A percentile compares a stretch with the other conserved stretches of the same genome.
These are phyloP conservation scores for Tetrao urogallus DNA, from an alignment of 2,113 vertebrate species.

Conservation along the genomic window DNA sequence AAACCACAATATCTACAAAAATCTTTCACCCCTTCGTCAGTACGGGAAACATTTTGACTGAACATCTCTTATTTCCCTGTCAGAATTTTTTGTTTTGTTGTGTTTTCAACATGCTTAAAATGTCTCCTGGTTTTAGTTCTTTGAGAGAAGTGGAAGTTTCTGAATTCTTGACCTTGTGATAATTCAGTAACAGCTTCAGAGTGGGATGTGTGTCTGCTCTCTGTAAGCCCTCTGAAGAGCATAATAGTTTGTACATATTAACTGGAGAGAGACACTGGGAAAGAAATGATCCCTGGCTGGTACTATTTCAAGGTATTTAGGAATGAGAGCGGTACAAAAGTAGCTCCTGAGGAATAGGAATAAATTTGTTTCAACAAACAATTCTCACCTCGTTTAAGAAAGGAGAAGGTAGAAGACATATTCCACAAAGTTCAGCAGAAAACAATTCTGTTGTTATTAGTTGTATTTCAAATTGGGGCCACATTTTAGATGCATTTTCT, in stretches of 20 bases:
- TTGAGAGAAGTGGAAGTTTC: background rate
- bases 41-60: background rate
- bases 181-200: fast-evolving
- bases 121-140: background rate
- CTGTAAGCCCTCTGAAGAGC: background rate
- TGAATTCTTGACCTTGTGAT: background rate
- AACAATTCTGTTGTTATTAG: background rate
- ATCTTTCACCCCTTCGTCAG: background rate
- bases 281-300: background rate
- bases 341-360: background rate
- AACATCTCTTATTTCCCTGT: background rate
- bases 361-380: background rate
- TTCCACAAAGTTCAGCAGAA: background rate
- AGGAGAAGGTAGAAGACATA: background rate
- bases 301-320: background rate
- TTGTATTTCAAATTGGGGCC: background rate
- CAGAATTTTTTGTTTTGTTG: background rate
- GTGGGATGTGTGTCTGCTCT: no score
- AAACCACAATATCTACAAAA: background rate
- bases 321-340: background rate
- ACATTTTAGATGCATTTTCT: background rate
- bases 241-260: background rate
- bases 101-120: background rate
- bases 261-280: fast-evolving
- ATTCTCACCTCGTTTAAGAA: background rate